phyloP scores from a whole-genome alignment of 2,797 vertebrate species.

The Austrolebias charrua region DNA sequence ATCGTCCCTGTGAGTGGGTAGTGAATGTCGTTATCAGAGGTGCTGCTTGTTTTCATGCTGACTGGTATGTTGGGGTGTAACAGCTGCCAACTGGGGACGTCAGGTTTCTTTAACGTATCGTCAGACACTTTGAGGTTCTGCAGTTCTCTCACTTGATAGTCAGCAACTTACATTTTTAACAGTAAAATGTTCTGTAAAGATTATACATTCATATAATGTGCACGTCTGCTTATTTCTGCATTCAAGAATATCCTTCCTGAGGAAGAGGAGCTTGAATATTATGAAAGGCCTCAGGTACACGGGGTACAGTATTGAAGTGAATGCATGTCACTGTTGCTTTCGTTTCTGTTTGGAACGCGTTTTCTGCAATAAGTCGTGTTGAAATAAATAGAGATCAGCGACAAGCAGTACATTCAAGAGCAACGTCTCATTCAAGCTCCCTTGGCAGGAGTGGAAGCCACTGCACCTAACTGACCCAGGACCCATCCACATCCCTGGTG shows the following conservation, averaged over 20 bases:
- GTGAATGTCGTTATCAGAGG: slow-evolving; percentile 24
- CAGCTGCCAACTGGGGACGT: slow-evolving; percentile 19
- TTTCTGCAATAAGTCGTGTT: background rate
- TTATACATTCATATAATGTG: slow-evolving; percentile 16
- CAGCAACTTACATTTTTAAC: background rate
- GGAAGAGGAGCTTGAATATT: slow-evolving; percentile 65
- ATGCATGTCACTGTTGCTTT: background rate
- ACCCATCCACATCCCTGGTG: slow-evolving; percentile 68
- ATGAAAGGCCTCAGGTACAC: slow-evolving; percentile 46
- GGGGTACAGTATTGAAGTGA: slow-evolving; percentile 64
- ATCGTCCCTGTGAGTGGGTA: slow-evolving; percentile 22
- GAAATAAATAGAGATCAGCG: too few relatives aligned
- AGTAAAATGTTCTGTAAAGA: background rate
- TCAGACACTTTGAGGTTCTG: slow-evolving; percentile 7
- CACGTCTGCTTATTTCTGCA: slow-evolving; percentile 45
- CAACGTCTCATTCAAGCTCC: slow-evolving; percentile 43
- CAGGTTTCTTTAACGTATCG: slow-evolving; percentile 16
- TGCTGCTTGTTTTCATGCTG: slow-evolving; percentile 45
- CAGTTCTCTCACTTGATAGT: slow-evolving; percentile 1
- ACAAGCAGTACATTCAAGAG: background rate
- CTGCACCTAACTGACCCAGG: slow-evolving; percentile 50
- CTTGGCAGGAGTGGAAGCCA: slow-evolving; percentile 65
- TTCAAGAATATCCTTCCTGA: slow-evolving; percentile 48
- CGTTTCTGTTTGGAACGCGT: background rate
- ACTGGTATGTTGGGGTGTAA: slow-evolving; percentile 17